Evolutionary conservation across 2,113 vertebrate genomes (phyloP), one percentile per base, ranked within the genome.

Genomic region (chimpanzee (Pan troglodytes)): DNA sequence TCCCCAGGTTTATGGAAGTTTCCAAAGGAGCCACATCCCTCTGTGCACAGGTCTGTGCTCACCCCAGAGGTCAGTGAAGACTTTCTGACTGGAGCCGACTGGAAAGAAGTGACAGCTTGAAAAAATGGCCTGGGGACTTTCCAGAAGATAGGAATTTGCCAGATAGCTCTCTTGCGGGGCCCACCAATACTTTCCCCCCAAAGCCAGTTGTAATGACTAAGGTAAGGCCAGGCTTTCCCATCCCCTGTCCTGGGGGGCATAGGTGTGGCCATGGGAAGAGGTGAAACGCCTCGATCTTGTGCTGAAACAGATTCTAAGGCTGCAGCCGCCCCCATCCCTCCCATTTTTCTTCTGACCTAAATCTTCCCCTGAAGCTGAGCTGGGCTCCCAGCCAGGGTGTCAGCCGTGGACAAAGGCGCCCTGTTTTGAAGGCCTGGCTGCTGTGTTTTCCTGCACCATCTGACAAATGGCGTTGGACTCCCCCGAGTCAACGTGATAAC

Each of bases 291-390:
- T 45, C 32, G 3, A 13, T 23, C 80, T 52, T 57, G 20, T 18
- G 55, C 45, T 78, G 14, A 81, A 76, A 59, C 50, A 52, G 50
- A 68, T 70, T 80, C 38, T 16, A 72, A 93, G 80, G 57, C 83
- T 50, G 70, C 35, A 30, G 73, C 59, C 45, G 22, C 82, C 79
- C 68, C 59, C 8, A 3, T 57, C n/a, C 73, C 52, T 16, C 32
- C 67, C 48, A 25, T 68, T 97, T 94, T 95, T 94, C 94, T 95
- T 85, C 95, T 97, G 97, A 97, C 96, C 97, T 96, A 97, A 70
- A 97, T 97, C 96, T 30, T 96, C 64, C 45, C 72, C 84, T 73
- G 92, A 73, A 90, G 72, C 72, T 0, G 25, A 81, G 79, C 96
- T 52, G 97, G 98, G 90, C 97, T 92, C 48, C 0, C 4, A 87